These are phyloP conservation scores for Empidonax alnorum DNA, from an alignment of 2,113 vertebrate genomes.

Conservation along the genomic window DNA sequence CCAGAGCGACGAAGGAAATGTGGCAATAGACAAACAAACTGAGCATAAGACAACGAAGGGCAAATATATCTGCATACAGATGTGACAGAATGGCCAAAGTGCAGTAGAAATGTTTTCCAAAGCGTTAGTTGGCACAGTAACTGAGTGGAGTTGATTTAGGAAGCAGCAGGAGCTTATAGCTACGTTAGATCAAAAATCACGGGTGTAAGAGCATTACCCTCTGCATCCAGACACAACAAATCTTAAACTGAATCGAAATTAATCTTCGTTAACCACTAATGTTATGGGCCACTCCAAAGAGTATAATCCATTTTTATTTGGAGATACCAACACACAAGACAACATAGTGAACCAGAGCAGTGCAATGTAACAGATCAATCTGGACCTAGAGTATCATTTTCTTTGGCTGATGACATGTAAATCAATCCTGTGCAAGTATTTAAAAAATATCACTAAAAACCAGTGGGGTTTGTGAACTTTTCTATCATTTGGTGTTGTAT, in stretches of 20 bases:
- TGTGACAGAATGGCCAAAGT: not conserved
- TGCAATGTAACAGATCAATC: not conserved
- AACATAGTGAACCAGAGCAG: not conserved
- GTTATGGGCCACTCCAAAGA: not conserved
- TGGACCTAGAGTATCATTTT: not conserved
- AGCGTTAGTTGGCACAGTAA: not conserved
- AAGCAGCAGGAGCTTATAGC: not conserved
- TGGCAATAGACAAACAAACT: not conserved
- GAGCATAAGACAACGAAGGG: not conserved
- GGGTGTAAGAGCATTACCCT: not conserved
- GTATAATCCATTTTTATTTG: constrained; percentile 1
- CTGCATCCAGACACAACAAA: not conserved
- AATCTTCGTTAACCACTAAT: not conserved
- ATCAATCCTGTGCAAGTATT: not conserved
- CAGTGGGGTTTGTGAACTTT: not conserved
- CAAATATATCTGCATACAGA: not conserved
- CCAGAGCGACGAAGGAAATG: not conserved
- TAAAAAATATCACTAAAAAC: not conserved
- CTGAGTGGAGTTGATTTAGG: not conserved
- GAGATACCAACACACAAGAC: not conserved
- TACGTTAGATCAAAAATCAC: not conserved
- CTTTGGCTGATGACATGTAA: not conserved
- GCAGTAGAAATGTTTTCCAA: not conserved
- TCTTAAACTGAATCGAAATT: constrained; percentile 17
- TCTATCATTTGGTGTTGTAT: not conserved